Percentiles rank a stretch among this genome's conserved stretches.
Conservation (phyloP, 2,888 invertebrate genomes). For the Tigriopus californicus region DNA sequence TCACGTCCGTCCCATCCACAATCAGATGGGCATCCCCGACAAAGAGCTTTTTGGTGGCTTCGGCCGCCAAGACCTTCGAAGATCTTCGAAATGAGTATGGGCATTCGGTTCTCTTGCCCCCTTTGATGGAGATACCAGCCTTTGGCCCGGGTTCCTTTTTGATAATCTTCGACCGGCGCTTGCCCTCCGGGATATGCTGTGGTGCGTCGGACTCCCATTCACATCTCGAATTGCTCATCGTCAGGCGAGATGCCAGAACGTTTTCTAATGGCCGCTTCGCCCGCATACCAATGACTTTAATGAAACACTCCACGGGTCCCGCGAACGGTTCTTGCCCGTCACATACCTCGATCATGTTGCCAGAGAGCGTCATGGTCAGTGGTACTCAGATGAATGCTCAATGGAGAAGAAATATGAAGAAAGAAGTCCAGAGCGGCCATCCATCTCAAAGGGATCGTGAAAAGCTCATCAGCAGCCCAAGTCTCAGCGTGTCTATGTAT, state of each 20-base stretch:
- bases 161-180: constrained; percentile 77
- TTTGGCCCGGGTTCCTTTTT: constrained; percentile 89
- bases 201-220: constrained; percentile 54
- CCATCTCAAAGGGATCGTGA: no score
- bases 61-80: constrained; percentile 89
- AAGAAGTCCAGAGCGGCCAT: no score
- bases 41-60: constrained; percentile 87
- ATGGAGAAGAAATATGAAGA: no score
- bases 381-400: no score
- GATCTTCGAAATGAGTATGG: constrained; percentile 94
- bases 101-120: constrained; percentile 96
- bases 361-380: no score
- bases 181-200: constrained; percentile 80
- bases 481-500: no score
- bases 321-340: no score
- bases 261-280: constrained; percentile 73
- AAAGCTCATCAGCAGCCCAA: no score
- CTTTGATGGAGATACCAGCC: constrained; percentile 94
- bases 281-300: constrained; percentile 81
- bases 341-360: no score
- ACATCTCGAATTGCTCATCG: constrained; percentile 49
- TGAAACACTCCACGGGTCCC: background rate
- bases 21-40: constrained; percentile 96
- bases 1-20: constrained; percentile 88
- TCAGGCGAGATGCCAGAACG: constrained; percentile 66